phyloP scores from a whole-genome alignment of 2,888 invertebrate genomes.

The Diachrysia chrysitis region DNA sequence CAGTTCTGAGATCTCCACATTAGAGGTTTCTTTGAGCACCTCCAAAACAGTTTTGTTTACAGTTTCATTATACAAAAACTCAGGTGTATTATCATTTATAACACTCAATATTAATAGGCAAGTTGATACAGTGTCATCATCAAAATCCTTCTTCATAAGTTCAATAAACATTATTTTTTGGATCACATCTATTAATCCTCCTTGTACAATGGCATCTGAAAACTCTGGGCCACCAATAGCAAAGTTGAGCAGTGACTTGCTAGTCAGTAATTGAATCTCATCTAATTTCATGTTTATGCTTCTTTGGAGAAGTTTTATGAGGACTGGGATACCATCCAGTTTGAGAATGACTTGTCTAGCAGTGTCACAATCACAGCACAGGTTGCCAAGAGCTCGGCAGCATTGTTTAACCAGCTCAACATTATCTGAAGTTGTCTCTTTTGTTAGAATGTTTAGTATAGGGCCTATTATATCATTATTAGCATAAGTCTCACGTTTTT shows the following conservation, averaged over 20 bases:
- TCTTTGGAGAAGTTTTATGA: conserved; percentile 79
- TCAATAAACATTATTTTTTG: conserved; percentile 86
- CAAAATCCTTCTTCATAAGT: conserved; percentile 84
- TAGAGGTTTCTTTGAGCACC: conserved; percentile 90
- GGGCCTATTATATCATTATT: conserved; percentile 89
- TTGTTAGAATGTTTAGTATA: conserved; percentile 88
- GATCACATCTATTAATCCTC: conserved; percentile 86
- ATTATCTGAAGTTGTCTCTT: conserved; percentile 74
- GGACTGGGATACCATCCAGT: conserved; percentile 83
- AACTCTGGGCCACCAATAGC: conserved; percentile 92
- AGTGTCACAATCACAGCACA: conserved; percentile 95
- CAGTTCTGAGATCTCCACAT: conserved; percentile 92
- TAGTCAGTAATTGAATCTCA: conserved; percentile 90
- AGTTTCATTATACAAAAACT: conserved; percentile 87
- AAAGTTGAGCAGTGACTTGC: conserved; percentile 94
- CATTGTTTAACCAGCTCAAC: conserved; percentile 91
- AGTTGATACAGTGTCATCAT: conserved; percentile 89
- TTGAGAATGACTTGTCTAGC: conserved; percentile 88
- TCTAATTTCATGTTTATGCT: conserved; percentile 73
- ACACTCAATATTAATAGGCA: conserved; percentile 90
- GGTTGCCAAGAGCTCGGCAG: conserved; percentile 95
- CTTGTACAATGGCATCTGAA: conserved; percentile 89
- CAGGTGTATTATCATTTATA: conserved; percentile 90
- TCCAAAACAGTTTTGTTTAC: conserved; percentile 90
- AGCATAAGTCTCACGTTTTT: conserved; percentile 92